phyloP scores from a whole-genome alignment of 2,113 vertebrate genomes.

The Anguilla japonica region DNA sequence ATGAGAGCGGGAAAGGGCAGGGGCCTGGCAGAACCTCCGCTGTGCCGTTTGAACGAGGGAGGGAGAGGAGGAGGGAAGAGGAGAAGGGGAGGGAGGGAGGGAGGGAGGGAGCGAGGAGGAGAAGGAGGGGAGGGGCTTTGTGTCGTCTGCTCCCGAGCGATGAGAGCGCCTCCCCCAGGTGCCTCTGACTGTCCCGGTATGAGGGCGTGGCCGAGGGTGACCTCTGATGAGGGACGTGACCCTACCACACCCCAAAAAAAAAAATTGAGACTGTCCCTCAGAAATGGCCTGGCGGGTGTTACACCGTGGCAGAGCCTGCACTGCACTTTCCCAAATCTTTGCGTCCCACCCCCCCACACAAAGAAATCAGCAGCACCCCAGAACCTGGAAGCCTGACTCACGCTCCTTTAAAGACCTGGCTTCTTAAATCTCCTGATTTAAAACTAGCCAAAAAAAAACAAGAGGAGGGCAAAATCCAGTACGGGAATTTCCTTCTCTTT shows the following conservation, averaged over 20 bases:
- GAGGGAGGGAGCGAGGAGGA: background rate
- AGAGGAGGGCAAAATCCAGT: background rate
- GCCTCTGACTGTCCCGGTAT: background rate
- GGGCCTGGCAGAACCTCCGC: constrained; percentile 16
- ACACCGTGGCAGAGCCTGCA: too few species aligned
- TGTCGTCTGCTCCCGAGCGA: background rate
- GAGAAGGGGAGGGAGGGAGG: background rate
- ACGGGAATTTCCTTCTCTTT: background rate
- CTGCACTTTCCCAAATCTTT: too few species aligned
- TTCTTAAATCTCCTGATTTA: background rate
- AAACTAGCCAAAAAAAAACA: background rate
- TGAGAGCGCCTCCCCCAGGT: background rate
- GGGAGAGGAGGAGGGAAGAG: constrained; percentile 6
- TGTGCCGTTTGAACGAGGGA: constrained; percentile 3
- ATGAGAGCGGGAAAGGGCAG: constrained; percentile 34
- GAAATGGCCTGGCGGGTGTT: too few species aligned
- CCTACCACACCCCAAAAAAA: too few species aligned
- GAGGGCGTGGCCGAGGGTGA: too few species aligned
- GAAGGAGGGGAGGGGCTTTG: background rate
- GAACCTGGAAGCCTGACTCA: background rate
- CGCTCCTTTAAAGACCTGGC: background rate
- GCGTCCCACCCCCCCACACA: too few species aligned
- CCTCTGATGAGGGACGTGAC: too few species aligned
- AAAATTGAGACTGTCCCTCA: too few species aligned
- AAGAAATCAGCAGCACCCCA: too few species aligned